Evolutionary conservation across 2,888 invertebrate genomes (phyloP), one percentile per base, ranked within the genome.

Genomic region (Drosophila affinis): DNA sequence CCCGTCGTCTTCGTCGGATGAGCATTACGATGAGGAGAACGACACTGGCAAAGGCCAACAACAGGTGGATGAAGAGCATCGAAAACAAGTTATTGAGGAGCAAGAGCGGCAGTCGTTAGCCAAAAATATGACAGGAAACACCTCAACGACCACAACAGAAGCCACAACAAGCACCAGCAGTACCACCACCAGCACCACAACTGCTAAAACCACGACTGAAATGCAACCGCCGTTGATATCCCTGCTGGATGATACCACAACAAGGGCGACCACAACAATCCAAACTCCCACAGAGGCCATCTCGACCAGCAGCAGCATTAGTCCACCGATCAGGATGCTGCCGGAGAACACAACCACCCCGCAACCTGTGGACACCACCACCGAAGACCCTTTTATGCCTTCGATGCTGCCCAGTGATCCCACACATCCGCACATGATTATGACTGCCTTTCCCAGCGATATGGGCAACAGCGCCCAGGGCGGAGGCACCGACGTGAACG

Each of bases 401-500:
- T 6, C n/a, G 14, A 3, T 39, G 7, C 39, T 39, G 14, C 14
- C 39, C 39, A 39, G n/a, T n/a, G 39, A 39, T 3, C 6, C 14
- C 39, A n/a, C 14, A 6, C 0, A 14, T 2, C 62, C 60, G 10
- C 47, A 61, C 54, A 71, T 59, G n/a, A 21, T 67, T 2, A 47
- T 71, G 56, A 76, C 84, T 2, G 49, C 77, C 1, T 62, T 69
- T 21, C 67, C 87, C 67, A 77, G 75, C 68, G 88, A 81, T 47
- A 21, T 83, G 64, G 73, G 76, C 21, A 81, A 80, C 34, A 10
- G 32, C 34, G 79, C 88, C 9, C 75, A 81, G 0, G 81, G 80
- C 54, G 90, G 88, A 89, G 69, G 83, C 90, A 93, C 93, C 4
- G 94, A 94, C 49, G 94, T 94, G 0, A 96, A 95, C 62, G 95